Percentiles rank a stretch among this genome's conserved stretches.
These are phyloP conservation scores for Melanostigma gelatinosum DNA, from an alignment of 2,113 vertebrate genomes.

Conservation along the genomic window DNA sequence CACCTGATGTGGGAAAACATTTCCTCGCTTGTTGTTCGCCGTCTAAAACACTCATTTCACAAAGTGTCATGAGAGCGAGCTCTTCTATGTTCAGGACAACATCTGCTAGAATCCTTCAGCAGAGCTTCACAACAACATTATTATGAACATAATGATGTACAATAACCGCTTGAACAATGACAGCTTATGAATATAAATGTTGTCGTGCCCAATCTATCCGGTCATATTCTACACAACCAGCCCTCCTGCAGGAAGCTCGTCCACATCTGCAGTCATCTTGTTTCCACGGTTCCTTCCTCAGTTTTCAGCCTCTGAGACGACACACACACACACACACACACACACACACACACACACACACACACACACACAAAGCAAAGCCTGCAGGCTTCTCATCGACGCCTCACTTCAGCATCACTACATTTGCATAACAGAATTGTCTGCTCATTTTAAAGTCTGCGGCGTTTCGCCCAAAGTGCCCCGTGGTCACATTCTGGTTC, in stretches of 20 bases:
- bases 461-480: constrained; percentile 26
- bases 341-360: not conserved
- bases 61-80: not conserved
- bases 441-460: constrained; percentile 49
- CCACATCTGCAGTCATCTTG: constrained; percentile 23
- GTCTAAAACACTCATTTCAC: not conserved
- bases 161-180: not conserved
- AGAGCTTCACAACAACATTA: not conserved
- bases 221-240: not conserved
- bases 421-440: constrained; percentile 62
- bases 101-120: not conserved
- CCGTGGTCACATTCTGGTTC: constrained; percentile 25
- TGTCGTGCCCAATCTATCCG: not conserved
- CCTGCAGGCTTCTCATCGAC: constrained; percentile 46
- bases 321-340: not conserved
- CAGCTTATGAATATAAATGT: constrained; percentile 2
- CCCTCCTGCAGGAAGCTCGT: constrained; percentile 21
- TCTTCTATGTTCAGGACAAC: not conserved
- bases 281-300: constrained; percentile 15
- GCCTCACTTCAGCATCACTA: constrained; percentile 15
- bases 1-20: not conserved
- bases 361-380: constrained; percentile 17
- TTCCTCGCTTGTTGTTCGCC: not conserved
- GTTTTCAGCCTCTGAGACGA: not conserved
- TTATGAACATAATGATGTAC: not conserved